A percentile compares a stretch with the other conserved stretches of the same genome.
phyloP scores from a whole-genome alignment of 1,140 invertebrate species.

The Scylla paramamosain region DNA sequence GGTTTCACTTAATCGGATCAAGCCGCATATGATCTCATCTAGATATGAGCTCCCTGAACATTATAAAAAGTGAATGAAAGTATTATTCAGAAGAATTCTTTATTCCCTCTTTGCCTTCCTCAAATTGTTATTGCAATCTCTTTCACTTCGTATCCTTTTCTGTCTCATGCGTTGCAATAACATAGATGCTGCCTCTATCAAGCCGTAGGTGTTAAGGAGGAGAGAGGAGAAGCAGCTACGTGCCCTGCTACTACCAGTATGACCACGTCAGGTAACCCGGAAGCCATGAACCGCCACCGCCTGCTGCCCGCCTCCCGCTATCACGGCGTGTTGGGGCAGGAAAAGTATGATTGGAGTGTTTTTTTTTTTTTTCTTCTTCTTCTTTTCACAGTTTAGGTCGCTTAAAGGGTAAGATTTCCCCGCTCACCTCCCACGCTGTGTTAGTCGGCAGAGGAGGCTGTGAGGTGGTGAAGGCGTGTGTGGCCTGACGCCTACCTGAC shows the following conservation, averaged over 20 bases:
- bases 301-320: neutral
- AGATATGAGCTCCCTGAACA: neutral
- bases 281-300: neutral
- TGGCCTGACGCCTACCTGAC: neutral
- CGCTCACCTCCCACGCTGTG: neutral
- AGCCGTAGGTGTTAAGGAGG: neutral
- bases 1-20: neutral
- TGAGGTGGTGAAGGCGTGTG: neutral
- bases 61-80: neutral
- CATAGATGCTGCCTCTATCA: neutral
- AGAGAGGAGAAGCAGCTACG: neutral
- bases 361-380: too few relatives aligned
- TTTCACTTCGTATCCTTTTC: slow-evolving; percentile 15
- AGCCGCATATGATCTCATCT: neutral
- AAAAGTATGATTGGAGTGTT: neutral
- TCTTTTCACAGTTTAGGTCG: neutral
- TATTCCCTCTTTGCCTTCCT: slow-evolving; percentile 26
- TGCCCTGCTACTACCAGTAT: neutral
- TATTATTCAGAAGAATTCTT: neutral
- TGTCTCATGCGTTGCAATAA: neutral
- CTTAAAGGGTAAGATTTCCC: neutral
- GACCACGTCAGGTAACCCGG: neutral
- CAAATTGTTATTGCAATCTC: neutral
- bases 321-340: neutral
- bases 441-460: neutral